Percentiles rank a stretch among this genome's conserved stretches.
Conservation (phyloP, 2,113 vertebrate species). For the Bubo bubo region DNA sequence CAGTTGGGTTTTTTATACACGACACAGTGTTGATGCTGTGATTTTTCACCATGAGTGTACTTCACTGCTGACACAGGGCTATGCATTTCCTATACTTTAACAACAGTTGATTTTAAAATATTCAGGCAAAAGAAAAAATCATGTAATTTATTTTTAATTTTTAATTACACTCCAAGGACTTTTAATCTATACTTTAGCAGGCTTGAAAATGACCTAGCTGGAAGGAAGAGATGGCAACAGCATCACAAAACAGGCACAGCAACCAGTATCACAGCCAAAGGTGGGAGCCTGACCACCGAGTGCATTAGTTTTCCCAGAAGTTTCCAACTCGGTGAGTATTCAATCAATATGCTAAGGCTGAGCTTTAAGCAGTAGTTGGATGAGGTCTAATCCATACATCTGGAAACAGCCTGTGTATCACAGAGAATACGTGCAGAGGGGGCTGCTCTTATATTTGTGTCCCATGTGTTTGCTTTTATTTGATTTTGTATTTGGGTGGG, state of each 20-base stretch:
- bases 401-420: slow-evolving; percentile 39
- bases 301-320: background rate
- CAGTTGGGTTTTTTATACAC: background rate
- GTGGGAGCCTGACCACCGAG: background rate
- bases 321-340: background rate
- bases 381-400: slow-evolving; percentile 38
- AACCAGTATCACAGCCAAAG: background rate
- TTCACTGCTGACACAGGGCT: background rate
- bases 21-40: background rate
- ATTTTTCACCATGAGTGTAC: background rate
- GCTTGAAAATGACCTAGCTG: background rate
- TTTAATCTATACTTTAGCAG: background rate
- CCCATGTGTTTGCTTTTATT: slow-evolving; percentile 65
- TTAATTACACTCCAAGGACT: background rate
- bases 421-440: background rate
- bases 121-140: background rate
- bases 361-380: slow-evolving; percentile 19
- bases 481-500: slow-evolving; percentile 64
- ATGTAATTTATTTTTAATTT: background rate
- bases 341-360: background rate
- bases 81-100: background rate
- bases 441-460: slow-evolving; percentile 20
- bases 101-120: background rate
- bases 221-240: background rate
- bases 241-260: background rate